Evolutionary conservation across 2,888 invertebrate genomes (phyloP), one percentile per base, ranked within the genome.

Genomic region (Drosophila siamana): DNA sequence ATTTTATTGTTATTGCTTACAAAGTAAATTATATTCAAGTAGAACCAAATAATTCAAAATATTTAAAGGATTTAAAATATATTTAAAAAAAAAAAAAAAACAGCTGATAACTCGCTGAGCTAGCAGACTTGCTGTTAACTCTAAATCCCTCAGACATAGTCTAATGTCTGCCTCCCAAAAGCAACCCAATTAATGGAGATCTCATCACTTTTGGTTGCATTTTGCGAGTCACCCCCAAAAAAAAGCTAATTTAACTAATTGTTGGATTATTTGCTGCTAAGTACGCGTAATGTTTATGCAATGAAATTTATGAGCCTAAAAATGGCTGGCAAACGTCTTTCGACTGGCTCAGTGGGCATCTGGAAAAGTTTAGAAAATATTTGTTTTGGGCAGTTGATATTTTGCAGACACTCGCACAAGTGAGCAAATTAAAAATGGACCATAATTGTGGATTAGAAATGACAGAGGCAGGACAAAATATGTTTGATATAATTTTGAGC

Each of bases 211-310:
- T 33, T 9, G n/a, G 9, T 30, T 54, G 30, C 24, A 43, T 24
- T 48, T 36, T 22, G 26, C 8, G 26, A 5, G 44, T 50, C 57
- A 64, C 48, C 59, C 61, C 44, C n/a, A 60, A 51, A 48, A 63
- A 54, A 50, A 63, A 55, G 64, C 62, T 88, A 86, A 86, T 83
- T 83, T 77, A 36, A 50, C 69, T 88, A 83, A 83, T 83, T 83
- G 69, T 80, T 55, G 72, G 85, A 80, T 88, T 88, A 86, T 83
- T 61, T 66, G 41, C 50, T 55, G 61, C 46, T 19, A 47, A 55
- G 46, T 61, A 61, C 63, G 61, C 80, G 36, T 54, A 62, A 63
- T 69, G 67, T 62, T 47, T 30, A 67, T 64, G 56, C 48, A 60
- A 66, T 51, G 47, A 68, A 83, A 88, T 83, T 83, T 83, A 83